Evolutionary conservation across 2,113 vertebrate species (phyloP).

Genomic region (Pleuronectes platessa): DNA sequence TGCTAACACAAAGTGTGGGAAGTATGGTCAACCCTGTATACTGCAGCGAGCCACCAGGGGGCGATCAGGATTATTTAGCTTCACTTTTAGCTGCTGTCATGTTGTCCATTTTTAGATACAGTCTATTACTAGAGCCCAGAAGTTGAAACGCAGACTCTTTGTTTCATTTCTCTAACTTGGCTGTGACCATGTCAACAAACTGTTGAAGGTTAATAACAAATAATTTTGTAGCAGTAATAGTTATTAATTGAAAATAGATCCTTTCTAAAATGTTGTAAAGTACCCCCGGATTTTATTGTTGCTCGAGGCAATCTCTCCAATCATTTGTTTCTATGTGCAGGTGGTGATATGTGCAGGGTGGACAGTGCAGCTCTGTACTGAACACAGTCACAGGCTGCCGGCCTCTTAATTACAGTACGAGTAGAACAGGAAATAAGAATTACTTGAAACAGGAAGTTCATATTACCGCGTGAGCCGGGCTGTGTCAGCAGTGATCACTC

Average conservation of each 20-base stretch:
- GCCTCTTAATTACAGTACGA: slow-evolving; percentile 65
- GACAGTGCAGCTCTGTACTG: slow-evolving; percentile 36
- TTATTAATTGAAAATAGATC: slow-evolving; percentile 34
- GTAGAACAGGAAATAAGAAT: slow-evolving; percentile 73
- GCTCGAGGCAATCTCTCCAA: slow-evolving; percentile 57
- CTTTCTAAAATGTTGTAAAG: not conserved
- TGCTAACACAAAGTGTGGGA: too few species aligned
- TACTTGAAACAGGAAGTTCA: slow-evolving; percentile 74
- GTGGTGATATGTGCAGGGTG: slow-evolving; percentile 52
- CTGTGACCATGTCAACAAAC: slow-evolving; percentile 1
- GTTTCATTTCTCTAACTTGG: slow-evolving; percentile 5
- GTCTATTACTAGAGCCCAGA: not conserved
- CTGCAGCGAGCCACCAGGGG: too few species aligned
- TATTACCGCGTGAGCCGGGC: slow-evolving; percentile 62
- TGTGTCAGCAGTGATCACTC: slow-evolving; percentile 70
- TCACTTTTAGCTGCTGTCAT: too few species aligned
- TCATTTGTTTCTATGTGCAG: slow-evolving; percentile 52
- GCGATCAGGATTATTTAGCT: too few species aligned
- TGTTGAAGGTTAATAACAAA: slow-evolving; percentile 26
- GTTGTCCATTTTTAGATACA: too few species aligned
- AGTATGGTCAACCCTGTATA: too few species aligned
- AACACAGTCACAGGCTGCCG: slow-evolving; percentile 15
- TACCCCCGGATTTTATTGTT: not conserved
- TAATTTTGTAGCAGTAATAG: not conserved
- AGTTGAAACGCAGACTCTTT: not conserved